A percentile compares a stretch with the other conserved stretches of the same genome.
Conservation (phyloP, 2,797 vertebrate species). For the Helostoma temminkii region DNA sequence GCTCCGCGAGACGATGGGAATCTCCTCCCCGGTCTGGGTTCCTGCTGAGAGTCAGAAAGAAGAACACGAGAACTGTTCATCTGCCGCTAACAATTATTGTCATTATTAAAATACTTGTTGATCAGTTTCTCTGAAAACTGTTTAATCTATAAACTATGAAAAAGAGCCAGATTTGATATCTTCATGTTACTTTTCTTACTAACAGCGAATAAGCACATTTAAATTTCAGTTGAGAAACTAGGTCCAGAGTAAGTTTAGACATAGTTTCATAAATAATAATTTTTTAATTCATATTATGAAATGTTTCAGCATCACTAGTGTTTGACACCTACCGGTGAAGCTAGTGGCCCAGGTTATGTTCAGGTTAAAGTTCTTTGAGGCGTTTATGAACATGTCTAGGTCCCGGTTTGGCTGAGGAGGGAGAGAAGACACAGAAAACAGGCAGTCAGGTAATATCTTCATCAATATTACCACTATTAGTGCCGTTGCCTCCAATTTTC, state of each 20-base stretch:
- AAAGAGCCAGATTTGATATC: too few relatives aligned
- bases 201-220: too few relatives aligned
- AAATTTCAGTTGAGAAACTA: not conserved
- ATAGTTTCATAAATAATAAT: not conserved
- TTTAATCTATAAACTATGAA: not conserved
- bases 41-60: slow-evolving; percentile 84
- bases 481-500: not conserved
- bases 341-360: slow-evolving; percentile 98
- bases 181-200: not conserved
- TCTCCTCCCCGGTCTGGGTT: slow-evolving; percentile 95
- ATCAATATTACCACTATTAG: too few relatives aligned
- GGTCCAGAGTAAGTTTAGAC: not conserved
- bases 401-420: slow-evolving; percentile 92
- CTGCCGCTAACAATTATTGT: not conserved
- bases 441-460: not conserved
- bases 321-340: slow-evolving; percentile 88
- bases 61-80: not conserved
- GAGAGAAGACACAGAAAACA: slow-evolving; percentile 4
- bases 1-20: slow-evolving; percentile 93
- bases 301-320: not conserved
- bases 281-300: too few relatives aligned
- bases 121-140: not conserved
- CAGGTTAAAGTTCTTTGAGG: slow-evolving; percentile 99
- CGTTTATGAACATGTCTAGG: slow-evolving; percentile 98
- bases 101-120: not conserved